Evolutionary conservation across 2,797 vertebrate species (phyloP).

Genomic region (Lagorchestes hirsutus): DNA sequence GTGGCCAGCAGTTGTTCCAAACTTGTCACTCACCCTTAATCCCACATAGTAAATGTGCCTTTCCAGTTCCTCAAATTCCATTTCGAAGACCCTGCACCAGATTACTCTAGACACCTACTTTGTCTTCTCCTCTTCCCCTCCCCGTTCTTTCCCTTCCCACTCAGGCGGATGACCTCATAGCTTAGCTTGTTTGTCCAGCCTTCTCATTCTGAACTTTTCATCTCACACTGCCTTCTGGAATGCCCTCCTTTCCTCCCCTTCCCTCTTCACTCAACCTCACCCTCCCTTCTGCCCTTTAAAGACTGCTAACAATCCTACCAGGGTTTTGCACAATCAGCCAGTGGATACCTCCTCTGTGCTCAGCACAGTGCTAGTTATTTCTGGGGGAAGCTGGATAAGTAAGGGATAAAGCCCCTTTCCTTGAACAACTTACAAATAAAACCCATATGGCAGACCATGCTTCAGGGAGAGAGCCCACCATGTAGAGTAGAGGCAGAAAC

Average conservation of each 20-base stretch:
- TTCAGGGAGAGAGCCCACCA: background rate
- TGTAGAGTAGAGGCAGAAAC: background rate
- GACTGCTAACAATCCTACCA: background rate
- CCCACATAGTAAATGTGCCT: background rate
- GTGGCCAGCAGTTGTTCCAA: background rate
- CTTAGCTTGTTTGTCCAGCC: background rate
- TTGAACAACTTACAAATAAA: background rate
- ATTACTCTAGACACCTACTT: background rate
- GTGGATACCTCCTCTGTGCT: background rate
- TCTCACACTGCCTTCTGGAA: conserved; percentile 4
- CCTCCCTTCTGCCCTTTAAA: background rate
- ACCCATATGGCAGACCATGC: background rate
- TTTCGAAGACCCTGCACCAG: background rate
- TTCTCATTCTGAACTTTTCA: conserved; percentile 12
- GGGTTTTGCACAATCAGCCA: background rate
- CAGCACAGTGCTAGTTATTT: background rate
- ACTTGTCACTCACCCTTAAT: conserved; percentile 11
- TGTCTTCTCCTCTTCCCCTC: background rate
- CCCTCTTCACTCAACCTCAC: background rate
- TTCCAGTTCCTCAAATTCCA: conserved; percentile 8
- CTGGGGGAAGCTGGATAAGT: background rate
- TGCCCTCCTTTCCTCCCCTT: background rate
- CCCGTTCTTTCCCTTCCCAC: background rate
- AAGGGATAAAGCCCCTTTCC: background rate
- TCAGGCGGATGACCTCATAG: background rate